Percentiles rank a stretch among this genome's conserved stretches.
Evolutionary conservation across 2,888 invertebrate species (phyloP).

Genomic region (Eugnorisma glareosa): DNA sequence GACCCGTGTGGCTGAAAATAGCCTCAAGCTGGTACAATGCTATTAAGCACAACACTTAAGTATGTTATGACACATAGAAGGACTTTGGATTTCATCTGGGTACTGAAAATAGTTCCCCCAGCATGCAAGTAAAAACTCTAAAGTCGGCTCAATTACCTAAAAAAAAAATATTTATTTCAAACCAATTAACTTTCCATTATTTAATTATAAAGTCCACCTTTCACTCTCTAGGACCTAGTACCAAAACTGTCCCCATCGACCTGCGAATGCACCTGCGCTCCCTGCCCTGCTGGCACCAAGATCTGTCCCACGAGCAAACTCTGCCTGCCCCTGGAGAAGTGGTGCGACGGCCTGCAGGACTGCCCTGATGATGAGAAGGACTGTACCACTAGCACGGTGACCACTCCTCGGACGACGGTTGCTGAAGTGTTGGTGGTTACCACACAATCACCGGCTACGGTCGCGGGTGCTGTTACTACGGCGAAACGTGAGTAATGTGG

Average conservation of each 20-base stretch:
- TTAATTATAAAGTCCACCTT: not conserved
- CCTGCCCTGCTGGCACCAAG: slow-evolving; percentile 92
- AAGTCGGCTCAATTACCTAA: not conserved
- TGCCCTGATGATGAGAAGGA: slow-evolving; percentile 95
- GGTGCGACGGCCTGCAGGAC: slow-evolving; percentile 96
- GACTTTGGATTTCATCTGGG: not conserved
- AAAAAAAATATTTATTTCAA: too few relatives aligned
- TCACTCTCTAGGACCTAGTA: slow-evolving; percentile 86
- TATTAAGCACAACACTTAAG: not conserved
- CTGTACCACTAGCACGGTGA: slow-evolving; percentile 83
- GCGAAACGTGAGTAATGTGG: slow-evolving; percentile 74
- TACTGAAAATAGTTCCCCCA: not conserved
- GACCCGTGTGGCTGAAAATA: too few relatives aligned
- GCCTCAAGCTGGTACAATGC: not conserved
- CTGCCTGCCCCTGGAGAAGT: slow-evolving; percentile 92
- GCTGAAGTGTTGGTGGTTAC: slow-evolving; percentile 71
- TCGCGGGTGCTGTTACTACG: slow-evolving; percentile 67
- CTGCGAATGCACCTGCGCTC: slow-evolving; percentile 94
- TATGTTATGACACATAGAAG: not conserved
- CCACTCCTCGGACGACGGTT: slow-evolving; percentile 72
- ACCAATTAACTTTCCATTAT: too few relatives aligned
- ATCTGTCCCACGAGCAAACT: slow-evolving; percentile 94
- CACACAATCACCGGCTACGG: slow-evolving; percentile 71
- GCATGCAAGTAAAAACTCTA: not conserved
- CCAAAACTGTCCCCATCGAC: slow-evolving; percentile 90